phyloP scores from a whole-genome alignment of 2,797 vertebrate species.

The Silurus aristotelis region DNA sequence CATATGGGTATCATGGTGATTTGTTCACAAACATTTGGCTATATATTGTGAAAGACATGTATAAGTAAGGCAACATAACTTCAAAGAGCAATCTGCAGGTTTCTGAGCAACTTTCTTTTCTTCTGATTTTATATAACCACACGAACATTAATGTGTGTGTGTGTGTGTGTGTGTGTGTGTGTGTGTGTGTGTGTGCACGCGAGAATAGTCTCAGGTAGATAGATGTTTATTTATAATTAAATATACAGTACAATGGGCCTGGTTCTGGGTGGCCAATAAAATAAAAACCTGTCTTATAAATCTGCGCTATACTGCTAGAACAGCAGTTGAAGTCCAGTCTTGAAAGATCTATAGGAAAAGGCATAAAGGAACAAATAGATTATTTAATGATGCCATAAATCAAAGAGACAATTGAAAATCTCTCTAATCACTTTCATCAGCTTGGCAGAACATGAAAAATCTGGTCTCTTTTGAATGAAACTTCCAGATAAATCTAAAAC shows the following conservation, averaged over 20 bases:
- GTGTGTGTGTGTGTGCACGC: too few species aligned
- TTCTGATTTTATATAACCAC: neutral
- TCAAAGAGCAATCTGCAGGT: neutral
- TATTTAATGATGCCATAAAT: constrained; percentile 3
- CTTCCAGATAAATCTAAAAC: neutral
- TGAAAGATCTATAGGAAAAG: neutral
- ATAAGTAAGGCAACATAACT: neutral
- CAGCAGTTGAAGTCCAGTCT: constrained; percentile 6
- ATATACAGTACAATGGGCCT: neutral
- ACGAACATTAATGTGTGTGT: too few species aligned
- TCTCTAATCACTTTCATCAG: neutral
- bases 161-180: too few species aligned
- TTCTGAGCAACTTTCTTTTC: neutral
- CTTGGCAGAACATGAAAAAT: neutral
- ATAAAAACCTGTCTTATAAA: constrained; percentile 1
- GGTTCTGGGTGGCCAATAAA: neutral
- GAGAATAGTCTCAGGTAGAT: neutral
- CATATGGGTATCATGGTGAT: neutral
- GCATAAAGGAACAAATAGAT: neutral
- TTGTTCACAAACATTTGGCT: neutral
- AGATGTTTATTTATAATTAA: neutral
- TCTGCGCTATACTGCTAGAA: neutral
- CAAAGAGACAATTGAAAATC: neutral
- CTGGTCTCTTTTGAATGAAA: neutral
- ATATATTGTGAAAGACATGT: neutral